These are phyloP conservation scores for Neomicropteryx cornuta DNA, from an alignment of 1,140 invertebrate species.

Conservation along the genomic window DNA sequence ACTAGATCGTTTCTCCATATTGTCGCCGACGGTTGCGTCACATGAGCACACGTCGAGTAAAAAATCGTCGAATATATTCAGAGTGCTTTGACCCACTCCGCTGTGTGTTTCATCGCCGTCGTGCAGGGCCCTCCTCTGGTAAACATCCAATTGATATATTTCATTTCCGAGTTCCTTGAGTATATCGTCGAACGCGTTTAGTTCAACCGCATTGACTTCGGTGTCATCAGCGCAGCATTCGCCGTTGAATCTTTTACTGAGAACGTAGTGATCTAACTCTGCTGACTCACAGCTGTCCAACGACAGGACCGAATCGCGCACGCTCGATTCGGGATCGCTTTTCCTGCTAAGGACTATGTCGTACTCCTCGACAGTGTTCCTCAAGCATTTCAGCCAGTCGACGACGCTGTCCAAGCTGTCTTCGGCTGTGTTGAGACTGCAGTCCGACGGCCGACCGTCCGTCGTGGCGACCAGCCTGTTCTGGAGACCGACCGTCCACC, in stretches of 20 bases:
- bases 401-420: slow-evolving; percentile 26
- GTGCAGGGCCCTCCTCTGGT: slow-evolving; percentile 28
- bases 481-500: slow-evolving; percentile 24
- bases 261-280: slow-evolving; percentile 2
- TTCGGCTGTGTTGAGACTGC: slow-evolving; percentile 22
- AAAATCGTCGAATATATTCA: slow-evolving; percentile 34
- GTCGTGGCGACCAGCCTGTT: slow-evolving; percentile 20
- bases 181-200: slow-evolving; percentile 32
- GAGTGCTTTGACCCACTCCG: slow-evolving; percentile 27
- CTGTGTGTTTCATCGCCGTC: slow-evolving; percentile 16
- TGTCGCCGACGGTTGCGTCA: slow-evolving; percentile 19
- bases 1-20: too few relatives aligned
- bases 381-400: slow-evolving; percentile 28
- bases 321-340: neutral
- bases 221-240: neutral
- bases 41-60: slow-evolving; percentile 20
- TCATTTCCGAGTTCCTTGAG: slow-evolving; percentile 34
- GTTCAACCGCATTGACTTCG: neutral
- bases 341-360: too few relatives aligned
- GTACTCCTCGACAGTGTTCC: slow-evolving; percentile 33
- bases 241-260: slow-evolving; percentile 5
- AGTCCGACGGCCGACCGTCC: slow-evolving; percentile 19
- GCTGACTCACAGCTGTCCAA: slow-evolving; percentile 17
- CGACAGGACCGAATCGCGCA: slow-evolving; percentile 15
- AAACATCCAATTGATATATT: slow-evolving; percentile 34